Conservation (phyloP, 2,888 invertebrate species). For the Buathra laborator region DNA sequence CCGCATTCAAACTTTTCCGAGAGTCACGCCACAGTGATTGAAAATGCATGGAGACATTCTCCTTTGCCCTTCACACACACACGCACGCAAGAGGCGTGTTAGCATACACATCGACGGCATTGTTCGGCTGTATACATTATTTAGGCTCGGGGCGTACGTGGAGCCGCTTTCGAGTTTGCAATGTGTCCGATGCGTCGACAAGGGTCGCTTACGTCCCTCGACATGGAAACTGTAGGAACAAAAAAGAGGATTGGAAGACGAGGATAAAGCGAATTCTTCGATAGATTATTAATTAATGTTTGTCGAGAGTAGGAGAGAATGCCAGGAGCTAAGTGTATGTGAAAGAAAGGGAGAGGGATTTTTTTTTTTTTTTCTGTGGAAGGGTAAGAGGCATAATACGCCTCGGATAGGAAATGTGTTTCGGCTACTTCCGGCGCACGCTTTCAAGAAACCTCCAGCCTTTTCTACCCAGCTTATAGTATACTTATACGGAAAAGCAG, state of each 20-base stretch:
- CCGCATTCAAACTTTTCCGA: slow-evolving; percentile 1
- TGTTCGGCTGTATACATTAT: slow-evolving; percentile 34
- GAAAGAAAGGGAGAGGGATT: not conserved
- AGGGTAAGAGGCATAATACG: not conserved
- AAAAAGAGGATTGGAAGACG: not conserved
- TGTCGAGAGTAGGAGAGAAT: slow-evolving; percentile 49
- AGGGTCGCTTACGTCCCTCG: slow-evolving; percentile 30
- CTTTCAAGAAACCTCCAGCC: slow-evolving; percentile 30
- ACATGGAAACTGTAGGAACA: not conserved
- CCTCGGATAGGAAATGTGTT: slow-evolving; percentile 63
- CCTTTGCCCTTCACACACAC: not conserved
- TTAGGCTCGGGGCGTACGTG: slow-evolving; percentile 16
- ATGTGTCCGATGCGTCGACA: slow-evolving; percentile 33
- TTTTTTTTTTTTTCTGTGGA: not conserved
- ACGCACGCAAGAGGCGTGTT: not conserved
- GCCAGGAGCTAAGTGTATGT: not conserved
- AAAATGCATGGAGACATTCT: slow-evolving; percentile 41
- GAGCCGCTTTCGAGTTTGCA: not conserved
- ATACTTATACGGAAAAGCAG: slow-evolving; percentile 29
- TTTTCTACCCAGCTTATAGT: slow-evolving; percentile 21
- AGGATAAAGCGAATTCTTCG: slow-evolving; percentile 43
- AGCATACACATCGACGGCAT: slow-evolving; percentile 2
- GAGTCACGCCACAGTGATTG: slow-evolving; percentile 19
- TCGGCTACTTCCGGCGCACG: slow-evolving; percentile 57
- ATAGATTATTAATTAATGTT: slow-evolving; percentile 72